Percentiles rank a stretch among this genome's conserved stretches.
phyloP scores from a whole-genome alignment of 1,140 invertebrate species.

The Drosophila prosaltans region DNA sequence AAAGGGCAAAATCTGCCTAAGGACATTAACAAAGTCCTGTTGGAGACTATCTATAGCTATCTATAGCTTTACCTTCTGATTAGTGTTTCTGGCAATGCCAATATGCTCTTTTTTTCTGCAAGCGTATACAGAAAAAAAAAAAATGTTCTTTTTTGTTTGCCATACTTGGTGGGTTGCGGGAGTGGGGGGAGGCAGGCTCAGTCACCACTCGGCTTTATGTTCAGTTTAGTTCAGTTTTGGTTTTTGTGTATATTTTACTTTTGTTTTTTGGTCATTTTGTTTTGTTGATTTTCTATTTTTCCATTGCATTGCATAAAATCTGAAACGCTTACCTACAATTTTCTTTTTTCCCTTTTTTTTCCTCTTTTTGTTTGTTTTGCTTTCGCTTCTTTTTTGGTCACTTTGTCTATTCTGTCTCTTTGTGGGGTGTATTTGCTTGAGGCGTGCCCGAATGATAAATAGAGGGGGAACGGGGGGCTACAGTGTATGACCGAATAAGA shows the following conservation, averaged over 20 bases:
- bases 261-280: constrained; percentile 5
- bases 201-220: constrained; percentile 25
- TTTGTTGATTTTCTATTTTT: constrained; percentile 60
- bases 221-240: constrained; percentile 22
- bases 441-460: neutral
- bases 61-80: too few relatives aligned
- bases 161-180: constrained; percentile 19
- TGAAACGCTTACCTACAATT: constrained; percentile 61
- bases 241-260: constrained; percentile 15
- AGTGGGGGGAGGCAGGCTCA: too few relatives aligned
- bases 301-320: constrained; percentile 70
- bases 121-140: neutral
- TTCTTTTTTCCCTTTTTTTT: constrained; percentile 29
- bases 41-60: too few relatives aligned
- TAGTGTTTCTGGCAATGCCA: neutral
- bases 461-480: neutral
- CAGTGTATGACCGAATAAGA: neutral
- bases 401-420: constrained; percentile 32
- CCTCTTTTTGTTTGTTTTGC: constrained; percentile 27
- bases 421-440: constrained; percentile 10
- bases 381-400: constrained; percentile 32
- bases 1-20: too few relatives aligned
- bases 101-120: neutral
- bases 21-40: too few relatives aligned
- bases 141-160: constrained; percentile 55